Conservation (phyloP, 2,113 vertebrate species). For the Oryzias curvinotus region DNA sequence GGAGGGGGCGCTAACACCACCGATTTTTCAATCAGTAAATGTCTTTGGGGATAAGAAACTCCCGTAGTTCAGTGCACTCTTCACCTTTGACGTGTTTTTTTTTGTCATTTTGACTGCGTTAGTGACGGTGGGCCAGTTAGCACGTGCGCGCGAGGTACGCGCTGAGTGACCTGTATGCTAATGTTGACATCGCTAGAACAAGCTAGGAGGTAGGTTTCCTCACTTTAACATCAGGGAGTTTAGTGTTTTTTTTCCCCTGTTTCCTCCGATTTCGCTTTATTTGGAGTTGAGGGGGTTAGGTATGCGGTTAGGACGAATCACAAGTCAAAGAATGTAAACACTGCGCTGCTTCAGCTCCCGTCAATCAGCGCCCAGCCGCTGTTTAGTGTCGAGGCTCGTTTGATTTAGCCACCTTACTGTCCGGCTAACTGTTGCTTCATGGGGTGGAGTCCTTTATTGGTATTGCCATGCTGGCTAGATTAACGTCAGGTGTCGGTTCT, state of each 20-base stretch:
- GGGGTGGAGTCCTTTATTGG: slow-evolving; percentile 37
- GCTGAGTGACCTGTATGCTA: slow-evolving; percentile 30
- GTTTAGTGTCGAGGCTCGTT: slow-evolving; percentile 8
- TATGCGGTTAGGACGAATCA: no score
- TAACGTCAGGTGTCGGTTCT: neutral
- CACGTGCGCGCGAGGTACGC: no score
- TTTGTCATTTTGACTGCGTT: neutral
- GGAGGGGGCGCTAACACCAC: slow-evolving; percentile 36
- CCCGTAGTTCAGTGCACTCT: rapidly evolving
- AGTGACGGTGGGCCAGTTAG: neutral
- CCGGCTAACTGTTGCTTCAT: slow-evolving; percentile 19
- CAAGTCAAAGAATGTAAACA: no score
- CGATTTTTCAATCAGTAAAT: slow-evolving; percentile 22
- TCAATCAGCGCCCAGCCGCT: neutral
- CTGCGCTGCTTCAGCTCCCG: neutral
- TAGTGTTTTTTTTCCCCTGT: neutral
- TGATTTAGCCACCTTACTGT: neutral
- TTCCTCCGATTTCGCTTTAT: no score
- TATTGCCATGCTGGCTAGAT: neutral
- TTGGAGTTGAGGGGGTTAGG: no score
- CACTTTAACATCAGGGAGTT: neutral
- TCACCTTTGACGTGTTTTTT: neutral
- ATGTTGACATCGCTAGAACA: slow-evolving; percentile 25
- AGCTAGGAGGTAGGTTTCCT: neutral
- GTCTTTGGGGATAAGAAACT: neutral